Base-by-base conservation (phyloP, 35 echinoderm and acorn worm genomes). In the Apostichopus parvimensis region DNA sequence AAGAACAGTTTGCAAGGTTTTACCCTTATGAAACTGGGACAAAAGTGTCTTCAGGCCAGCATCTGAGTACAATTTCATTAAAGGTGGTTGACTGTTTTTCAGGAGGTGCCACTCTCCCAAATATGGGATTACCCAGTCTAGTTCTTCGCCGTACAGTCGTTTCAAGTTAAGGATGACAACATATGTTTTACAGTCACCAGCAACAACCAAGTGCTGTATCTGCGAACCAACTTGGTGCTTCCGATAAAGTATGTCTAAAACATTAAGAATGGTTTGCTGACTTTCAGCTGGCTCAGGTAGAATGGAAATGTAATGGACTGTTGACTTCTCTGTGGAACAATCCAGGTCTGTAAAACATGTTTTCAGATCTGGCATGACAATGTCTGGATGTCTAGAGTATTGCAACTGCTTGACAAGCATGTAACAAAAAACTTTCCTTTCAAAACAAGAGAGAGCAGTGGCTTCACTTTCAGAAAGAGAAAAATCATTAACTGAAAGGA, bases 71-170 rank as follows among this genome's bases (percentile, higher is more conserved):
- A 95, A 72, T 52, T 97, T 95, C 64, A 95, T 93, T 5, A 98
- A 57, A 18, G 90, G 77, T n/a, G 88, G 71, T 59, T 95, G 96
- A 79, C 68, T 92, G 54, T 95, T 95, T 86, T 98, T 98, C 6
- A 98, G 77, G 15, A 94, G 53, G 79, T 98, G 96, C 96, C 96
- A 98, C 82, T 98, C 96, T 62, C 96, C 96, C 60, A 95, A 34
- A 75, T 91, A 98, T 17, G 96, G 91, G 18, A 98, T 91, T 1
- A 95, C 90, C 95, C 96, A 95, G 23, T 79, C 76, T 8, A 95
- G 87, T 13, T 21, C 73, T 34, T 57, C 77, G 62, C 95, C 92
- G 78, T 94, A 94, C 14, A 91, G n/a, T 7, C 78, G 55, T 83
- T 96, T 93, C 34, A 96, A 15, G 17, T 96, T 87, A 72, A 82